Evolutionary conservation across 2,113 vertebrate genomes (phyloP).

Genomic region (Speoplatyrhinus poulsoni): DNA sequence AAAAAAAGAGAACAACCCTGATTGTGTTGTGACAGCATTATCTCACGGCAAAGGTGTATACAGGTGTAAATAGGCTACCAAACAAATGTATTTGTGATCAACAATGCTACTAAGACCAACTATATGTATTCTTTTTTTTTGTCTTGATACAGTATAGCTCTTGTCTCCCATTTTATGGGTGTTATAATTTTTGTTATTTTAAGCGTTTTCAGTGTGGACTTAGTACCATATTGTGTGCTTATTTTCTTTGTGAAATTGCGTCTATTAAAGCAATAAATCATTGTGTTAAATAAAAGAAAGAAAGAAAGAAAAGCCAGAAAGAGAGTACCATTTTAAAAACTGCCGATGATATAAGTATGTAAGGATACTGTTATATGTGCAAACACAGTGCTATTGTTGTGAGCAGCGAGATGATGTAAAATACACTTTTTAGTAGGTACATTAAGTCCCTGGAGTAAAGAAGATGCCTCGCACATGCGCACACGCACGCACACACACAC

Average conservation of each 20-base stretch:
- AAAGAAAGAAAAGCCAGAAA: not conserved
- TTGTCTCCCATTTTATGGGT: not conserved
- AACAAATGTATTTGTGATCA: slow-evolving; percentile 54
- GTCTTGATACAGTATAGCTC: slow-evolving; percentile 11
- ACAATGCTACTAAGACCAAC: slow-evolving; percentile 28
- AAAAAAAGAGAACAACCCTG: slow-evolving; percentile 47
- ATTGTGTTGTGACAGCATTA: slow-evolving; percentile 65
- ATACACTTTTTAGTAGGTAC: slow-evolving; percentile 68
- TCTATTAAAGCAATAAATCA: slow-evolving; percentile 62
- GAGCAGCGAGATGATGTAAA: slow-evolving; percentile 60
- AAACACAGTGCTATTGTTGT: slow-evolving; percentile 67
- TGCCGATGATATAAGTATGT: slow-evolving; percentile 19
- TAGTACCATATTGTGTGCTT: slow-evolving; percentile 11
- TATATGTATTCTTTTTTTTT: too few species aligned
- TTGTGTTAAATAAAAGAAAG: slow-evolving; percentile 20
- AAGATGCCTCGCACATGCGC: slow-evolving; percentile 21
- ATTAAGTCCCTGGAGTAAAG: slow-evolving; percentile 70
- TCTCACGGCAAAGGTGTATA: slow-evolving; percentile 61
- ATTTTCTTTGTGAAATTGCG: slow-evolving; percentile 22
- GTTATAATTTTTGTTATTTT: slow-evolving; percentile 30
- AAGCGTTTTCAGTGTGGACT: slow-evolving; percentile 27
- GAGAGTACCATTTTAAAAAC: slow-evolving; percentile 10
- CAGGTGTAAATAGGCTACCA: slow-evolving; percentile 69
- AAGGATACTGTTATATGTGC: slow-evolving; percentile 53
- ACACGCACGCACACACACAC: not conserved